Evolutionary conservation across 2,797 vertebrate genomes (phyloP).

Genomic region (Geotria australis): DNA sequence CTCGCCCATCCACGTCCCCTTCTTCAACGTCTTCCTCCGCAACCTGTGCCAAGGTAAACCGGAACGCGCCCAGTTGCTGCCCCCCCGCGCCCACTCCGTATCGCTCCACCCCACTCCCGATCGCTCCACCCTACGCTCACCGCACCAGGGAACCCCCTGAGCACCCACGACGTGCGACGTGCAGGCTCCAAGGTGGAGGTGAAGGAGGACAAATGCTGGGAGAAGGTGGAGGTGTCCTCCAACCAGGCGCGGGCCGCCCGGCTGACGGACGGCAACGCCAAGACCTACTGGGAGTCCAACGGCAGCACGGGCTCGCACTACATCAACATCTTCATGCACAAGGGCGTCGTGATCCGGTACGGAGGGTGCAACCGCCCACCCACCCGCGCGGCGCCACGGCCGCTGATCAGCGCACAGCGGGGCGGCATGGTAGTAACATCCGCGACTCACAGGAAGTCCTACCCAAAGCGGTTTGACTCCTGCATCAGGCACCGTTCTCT

Average conservation of each 20-base stretch:
- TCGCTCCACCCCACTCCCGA: not conserved
- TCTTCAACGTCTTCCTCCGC: conserved; percentile 54
- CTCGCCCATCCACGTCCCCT: conserved; percentile 53
- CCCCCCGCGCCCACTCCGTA: not conserved
- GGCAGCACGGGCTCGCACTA: conserved; percentile 46
- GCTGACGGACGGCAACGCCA: conserved; percentile 51
- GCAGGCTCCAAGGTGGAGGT: conserved; percentile 44
- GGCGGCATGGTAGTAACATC: too few species aligned
- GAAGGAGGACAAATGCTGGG: conserved; percentile 67
- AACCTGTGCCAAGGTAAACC: conserved; percentile 51
- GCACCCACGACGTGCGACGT: not conserved
- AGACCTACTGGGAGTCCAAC: conserved; percentile 69
- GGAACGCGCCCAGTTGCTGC: not conserved
- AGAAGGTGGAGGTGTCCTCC: conserved; percentile 78
- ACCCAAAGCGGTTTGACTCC: too few species aligned
- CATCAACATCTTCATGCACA: conserved; percentile 47
- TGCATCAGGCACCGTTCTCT: too few species aligned
- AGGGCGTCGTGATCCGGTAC: conserved; percentile 31
- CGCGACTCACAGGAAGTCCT: too few species aligned
- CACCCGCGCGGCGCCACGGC: too few species aligned
- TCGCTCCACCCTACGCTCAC: not conserved
- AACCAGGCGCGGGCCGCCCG: conserved; percentile 47
- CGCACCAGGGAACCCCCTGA: too few species aligned
- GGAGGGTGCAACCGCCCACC: too few species aligned
- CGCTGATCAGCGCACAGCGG: too few species aligned